These are phyloP conservation scores for Lamproptera curius DNA, from an alignment of 2,888 invertebrate genomes.

Conservation along the genomic window DNA sequence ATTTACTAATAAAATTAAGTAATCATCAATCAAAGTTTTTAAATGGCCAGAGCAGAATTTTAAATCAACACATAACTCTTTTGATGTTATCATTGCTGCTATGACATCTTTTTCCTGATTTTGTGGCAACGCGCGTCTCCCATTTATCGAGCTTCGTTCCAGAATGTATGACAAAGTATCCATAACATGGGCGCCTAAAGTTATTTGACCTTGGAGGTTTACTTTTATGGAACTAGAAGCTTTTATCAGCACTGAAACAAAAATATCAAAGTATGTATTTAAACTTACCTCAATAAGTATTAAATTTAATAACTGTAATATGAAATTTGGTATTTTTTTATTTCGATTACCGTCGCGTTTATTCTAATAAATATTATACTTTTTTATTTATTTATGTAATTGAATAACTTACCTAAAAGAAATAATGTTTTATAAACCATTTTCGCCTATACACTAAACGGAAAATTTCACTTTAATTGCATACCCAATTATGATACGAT, in stretches of 20 bases:
- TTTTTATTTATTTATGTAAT: too few relatives aligned
- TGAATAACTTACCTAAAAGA: slow-evolving; percentile 13
- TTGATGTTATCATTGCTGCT: slow-evolving; percentile 35
- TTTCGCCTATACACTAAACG: slow-evolving; percentile 3
- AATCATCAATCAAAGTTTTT: slow-evolving; percentile 43
- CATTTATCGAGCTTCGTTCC: slow-evolving; percentile 26
- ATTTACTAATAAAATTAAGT: slow-evolving; percentile 39
- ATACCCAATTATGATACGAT: slow-evolving; percentile 3
- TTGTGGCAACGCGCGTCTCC: slow-evolving; percentile 33
- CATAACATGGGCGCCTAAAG: slow-evolving; percentile 53
- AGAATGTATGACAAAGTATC: slow-evolving; percentile 39
- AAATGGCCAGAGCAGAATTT: slow-evolving; percentile 39
- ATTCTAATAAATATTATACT: too few relatives aligned
- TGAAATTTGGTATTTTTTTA: too few relatives aligned
- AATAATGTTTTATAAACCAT: slow-evolving; percentile 10
- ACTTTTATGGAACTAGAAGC: slow-evolving; percentile 44
- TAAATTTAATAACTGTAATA: too few relatives aligned
- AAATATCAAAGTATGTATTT: too few relatives aligned
- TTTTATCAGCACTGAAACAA: slow-evolving; percentile 37
- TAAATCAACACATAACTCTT: slow-evolving; percentile 42
- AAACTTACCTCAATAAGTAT: too few relatives aligned
- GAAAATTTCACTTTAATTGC: slow-evolving; percentile 8
- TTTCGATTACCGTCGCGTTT: too few relatives aligned
- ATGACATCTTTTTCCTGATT: slow-evolving; percentile 32
- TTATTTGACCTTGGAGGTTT: slow-evolving; percentile 52